phyloP scores from a whole-genome alignment of 2,113 vertebrate species.

The Procavia capensis region DNA sequence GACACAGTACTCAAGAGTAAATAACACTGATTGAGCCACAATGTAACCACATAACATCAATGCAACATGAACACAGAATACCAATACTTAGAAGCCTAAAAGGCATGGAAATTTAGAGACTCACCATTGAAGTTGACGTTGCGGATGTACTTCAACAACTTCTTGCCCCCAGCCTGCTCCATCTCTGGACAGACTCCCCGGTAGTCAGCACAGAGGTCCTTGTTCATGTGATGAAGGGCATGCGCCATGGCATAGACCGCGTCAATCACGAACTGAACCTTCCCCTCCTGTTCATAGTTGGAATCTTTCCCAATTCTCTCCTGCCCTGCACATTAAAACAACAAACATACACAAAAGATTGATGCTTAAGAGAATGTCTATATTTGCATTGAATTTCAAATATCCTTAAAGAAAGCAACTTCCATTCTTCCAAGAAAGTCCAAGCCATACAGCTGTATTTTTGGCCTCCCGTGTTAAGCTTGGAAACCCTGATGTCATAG shows the following conservation, averaged over 20 bases:
- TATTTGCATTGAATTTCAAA: not conserved
- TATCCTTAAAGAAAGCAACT: not conserved
- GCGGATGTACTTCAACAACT: conserved; percentile 95
- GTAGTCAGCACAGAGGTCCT: conserved; percentile 93
- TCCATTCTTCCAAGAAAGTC: not conserved
- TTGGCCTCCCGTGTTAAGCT: too few relatives aligned
- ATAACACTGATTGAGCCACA: not conserved
- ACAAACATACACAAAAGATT: conserved; percentile 38
- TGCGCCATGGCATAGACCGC: conserved; percentile 97
- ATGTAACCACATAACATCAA: not conserved
- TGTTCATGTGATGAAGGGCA: conserved; percentile 96
- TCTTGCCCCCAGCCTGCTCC: conserved; percentile 94
- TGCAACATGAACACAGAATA: not conserved
- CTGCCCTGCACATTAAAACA: conserved; percentile 89
- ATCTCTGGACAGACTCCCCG: conserved; percentile 94
- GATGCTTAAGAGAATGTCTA: not conserved
- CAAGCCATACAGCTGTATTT: not conserved
- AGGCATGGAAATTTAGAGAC: conserved; percentile 64
- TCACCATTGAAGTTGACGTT: conserved; percentile 94
- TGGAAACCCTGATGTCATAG: too few relatives aligned
- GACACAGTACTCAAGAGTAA: not conserved
- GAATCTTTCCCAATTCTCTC: conserved; percentile 96
- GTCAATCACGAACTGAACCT: conserved; percentile 98
- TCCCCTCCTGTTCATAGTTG: conserved; percentile 96
- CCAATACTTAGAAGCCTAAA: not conserved